Evolutionary conservation across 2,797 vertebrate genomes (phyloP), one percentile per base, ranked within the genome.

Genomic region (Pogonophryne albipinna): DNA sequence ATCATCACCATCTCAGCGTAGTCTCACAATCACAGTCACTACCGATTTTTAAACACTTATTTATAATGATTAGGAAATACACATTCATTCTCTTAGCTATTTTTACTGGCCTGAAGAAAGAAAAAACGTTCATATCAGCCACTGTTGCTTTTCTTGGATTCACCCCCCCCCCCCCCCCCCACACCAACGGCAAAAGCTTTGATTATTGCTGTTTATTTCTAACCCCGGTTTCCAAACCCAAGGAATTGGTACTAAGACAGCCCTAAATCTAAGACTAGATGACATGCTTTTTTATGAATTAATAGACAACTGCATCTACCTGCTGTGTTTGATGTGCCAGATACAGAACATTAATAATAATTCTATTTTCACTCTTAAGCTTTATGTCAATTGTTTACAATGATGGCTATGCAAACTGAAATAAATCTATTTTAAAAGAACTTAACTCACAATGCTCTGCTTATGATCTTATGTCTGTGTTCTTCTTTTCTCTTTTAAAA

Each of bases 351-450:
- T 16, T 0, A 14, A 7, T 13, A 23, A 11, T 6, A 6, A 50
- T 20, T 45, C 5, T 66, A 31, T 74, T 76, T 79, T 79, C 42
- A 66, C 41, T 62, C 12, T 68, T 38, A 64, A 46, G 8, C 17
- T 60, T 71, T 73, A 69, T 80, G 27, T 42, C 44, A 82, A 74
- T 66, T 1, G 1, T 6, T 59, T 8, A 53, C n/a, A 53, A 13
- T 58, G 0, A 55, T 6, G 41, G 1, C 19, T 71, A 50, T 83
- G 65, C 60, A 79, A 75, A 47, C 11, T 71, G 4, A 50, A 86
- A 79, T 82, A 61, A 81, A 87, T 78, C 8, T 80, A 71, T 84
- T 87, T 89, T 66, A 27, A 72, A 63, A 58, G 7, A 44, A 58
- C 66, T 27, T 27, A 49, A 34, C 44, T 50, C 0, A 17, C 4